A percentile compares a stretch with the other conserved stretches of the same genome.
These are phyloP conservation scores for Crambe crambe DNA, from an alignment of 37 sponge, comb jelly and placozoan genomes.

Conservation along the genomic window DNA sequence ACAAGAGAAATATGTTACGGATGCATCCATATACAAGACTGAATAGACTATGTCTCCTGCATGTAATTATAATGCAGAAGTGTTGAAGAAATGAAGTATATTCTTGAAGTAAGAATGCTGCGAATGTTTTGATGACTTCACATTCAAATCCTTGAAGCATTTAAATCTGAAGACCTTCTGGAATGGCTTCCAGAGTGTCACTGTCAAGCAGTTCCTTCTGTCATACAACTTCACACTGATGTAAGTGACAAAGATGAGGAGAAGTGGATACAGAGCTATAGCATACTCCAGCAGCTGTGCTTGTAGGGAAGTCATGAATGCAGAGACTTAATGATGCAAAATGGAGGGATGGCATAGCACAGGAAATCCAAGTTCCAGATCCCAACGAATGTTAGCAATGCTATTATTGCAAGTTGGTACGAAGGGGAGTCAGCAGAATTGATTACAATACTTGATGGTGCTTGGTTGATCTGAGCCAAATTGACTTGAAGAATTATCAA, in stretches of 20 bases:
- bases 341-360: background rate
- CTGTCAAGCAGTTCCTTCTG: background rate
- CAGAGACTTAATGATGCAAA: background rate
- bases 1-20: background rate
- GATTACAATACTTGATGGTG: background rate
- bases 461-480: background rate
- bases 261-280: slow-evolving; percentile 49
- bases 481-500: slow-evolving; percentile 40
- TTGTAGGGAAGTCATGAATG: slow-evolving; percentile 2
- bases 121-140: background rate
- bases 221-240: slow-evolving; percentile 1
- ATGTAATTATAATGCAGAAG: background rate
- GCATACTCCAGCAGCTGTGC: slow-evolving; percentile 10
- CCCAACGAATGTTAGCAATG: background rate
- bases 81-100: background rate
- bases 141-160: background rate
- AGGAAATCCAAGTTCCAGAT: slow-evolving; percentile 23
- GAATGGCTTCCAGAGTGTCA: slow-evolving; percentile 5
- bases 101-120: background rate
- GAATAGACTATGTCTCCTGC: background rate
- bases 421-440: background rate
- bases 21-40: background rate
- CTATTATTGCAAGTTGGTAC: background rate
- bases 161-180: background rate
- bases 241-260: background rate